These are phyloP conservation scores for Rhynchonycteris naso DNA, from an alignment of 2,797 vertebrate genomes.

Conservation along the genomic window DNA sequence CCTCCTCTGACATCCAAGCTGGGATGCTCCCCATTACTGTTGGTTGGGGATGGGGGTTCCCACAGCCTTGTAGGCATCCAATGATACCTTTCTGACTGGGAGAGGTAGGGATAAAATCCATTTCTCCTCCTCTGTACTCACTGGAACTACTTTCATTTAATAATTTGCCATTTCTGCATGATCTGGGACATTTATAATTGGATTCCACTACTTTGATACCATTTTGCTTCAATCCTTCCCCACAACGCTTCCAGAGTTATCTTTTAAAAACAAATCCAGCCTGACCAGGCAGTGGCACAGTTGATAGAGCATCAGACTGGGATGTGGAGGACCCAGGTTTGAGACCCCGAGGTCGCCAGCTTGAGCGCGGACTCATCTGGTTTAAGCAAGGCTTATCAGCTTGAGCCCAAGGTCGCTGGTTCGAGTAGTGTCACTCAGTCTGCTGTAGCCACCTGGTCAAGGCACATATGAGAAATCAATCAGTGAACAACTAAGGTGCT, in stretches of 20 bases:
- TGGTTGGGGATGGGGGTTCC: background rate
- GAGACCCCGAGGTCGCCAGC: too few species aligned
- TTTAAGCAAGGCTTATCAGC: too few species aligned
- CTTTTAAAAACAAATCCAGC: background rate
- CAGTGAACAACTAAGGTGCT: too few species aligned
- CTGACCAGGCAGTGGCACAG: too few species aligned
- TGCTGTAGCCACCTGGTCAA: too few species aligned
- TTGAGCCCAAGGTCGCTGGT: too few species aligned
- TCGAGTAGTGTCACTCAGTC: too few species aligned
- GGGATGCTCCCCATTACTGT: background rate
- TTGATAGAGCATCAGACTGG: too few species aligned
- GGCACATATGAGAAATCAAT: too few species aligned
- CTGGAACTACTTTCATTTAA: background rate
- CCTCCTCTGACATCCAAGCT: background rate
- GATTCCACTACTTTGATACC: background rate
- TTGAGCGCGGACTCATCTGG: too few species aligned
- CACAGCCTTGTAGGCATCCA: background rate
- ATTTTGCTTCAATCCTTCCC: background rate
- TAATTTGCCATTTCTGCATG: background rate
- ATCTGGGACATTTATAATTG: background rate
- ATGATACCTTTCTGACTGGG: background rate
- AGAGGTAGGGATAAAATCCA: background rate
- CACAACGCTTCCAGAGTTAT: background rate
- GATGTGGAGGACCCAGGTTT: too few species aligned
- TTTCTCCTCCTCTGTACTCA: background rate